Conservation (phyloP, 2,888 invertebrate genomes). For the Coecobrya sp. region DNA sequence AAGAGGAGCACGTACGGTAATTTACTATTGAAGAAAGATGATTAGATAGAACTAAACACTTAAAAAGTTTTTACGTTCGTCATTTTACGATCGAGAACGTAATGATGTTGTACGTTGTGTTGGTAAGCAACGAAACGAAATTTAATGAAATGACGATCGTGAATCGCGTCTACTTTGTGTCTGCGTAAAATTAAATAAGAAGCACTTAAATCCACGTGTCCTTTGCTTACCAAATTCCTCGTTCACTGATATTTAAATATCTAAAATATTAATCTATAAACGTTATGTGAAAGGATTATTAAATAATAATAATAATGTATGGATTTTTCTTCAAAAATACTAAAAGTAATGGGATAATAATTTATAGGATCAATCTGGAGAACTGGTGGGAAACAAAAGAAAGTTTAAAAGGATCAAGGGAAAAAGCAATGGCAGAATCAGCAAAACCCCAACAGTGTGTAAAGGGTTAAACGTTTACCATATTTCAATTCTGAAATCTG, state of each 20-base stretch:
- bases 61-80: slow-evolving; percentile 23
- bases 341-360: neutral
- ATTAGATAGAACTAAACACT: neutral
- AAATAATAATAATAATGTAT: no score
- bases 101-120: neutral
- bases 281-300: no score
- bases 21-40: neutral
- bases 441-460: neutral
- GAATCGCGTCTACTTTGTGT: no score
- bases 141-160: no score
- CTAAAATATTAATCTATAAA: no score
- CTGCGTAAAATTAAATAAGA: neutral
- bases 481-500: neutral
- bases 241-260: no score
- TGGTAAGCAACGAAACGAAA: no score
- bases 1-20: neutral
- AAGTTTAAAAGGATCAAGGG: neutral
- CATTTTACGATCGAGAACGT: neutral
- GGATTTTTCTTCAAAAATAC: no score
- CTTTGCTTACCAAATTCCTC: neutral
- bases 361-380: neutral
- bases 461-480: neutral
- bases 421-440: neutral
- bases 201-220: neutral
- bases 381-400: neutral